phyloP scores from a whole-genome alignment of 2,113 vertebrate genomes.

The Anarrhichthys ocellatus region DNA sequence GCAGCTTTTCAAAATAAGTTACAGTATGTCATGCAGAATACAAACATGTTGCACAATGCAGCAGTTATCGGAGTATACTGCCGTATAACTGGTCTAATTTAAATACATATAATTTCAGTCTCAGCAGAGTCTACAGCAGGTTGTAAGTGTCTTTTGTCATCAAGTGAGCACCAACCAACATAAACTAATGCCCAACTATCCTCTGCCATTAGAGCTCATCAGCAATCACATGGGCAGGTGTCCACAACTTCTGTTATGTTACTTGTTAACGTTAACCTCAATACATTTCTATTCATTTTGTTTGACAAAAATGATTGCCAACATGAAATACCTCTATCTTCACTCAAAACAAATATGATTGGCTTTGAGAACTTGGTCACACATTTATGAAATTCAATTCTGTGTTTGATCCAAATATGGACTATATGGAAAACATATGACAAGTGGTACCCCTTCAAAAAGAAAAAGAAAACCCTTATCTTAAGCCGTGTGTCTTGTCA shows the following conservation, averaged over 20 bases:
- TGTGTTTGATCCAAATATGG: background rate
- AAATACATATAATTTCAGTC: background rate
- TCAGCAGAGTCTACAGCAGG: conserved; percentile 8
- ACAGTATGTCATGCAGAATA: background rate
- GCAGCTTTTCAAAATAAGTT: background rate
- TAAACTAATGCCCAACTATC: conserved; percentile 31
- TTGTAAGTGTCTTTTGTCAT: conserved; percentile 2
- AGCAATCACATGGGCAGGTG: conserved; percentile 40
- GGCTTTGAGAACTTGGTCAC: background rate
- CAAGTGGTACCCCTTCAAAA: background rate
- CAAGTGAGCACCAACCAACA: conserved; percentile 35
- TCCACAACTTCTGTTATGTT: background rate
- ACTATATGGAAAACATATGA: background rate
- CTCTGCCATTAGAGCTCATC: conserved; percentile 17
- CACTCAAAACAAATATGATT: background rate
- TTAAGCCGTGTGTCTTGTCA: conserved; percentile 39
- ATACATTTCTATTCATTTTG: background rate
- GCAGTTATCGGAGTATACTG: too few relatives aligned
- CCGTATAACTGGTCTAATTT: too few relatives aligned
- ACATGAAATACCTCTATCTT: background rate
- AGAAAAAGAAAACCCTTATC: background rate
- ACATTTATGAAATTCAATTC: background rate
- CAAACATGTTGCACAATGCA: background rate
- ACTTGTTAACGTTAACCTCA: background rate
- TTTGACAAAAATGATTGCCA: background rate